A percentile compares a stretch with the other conserved stretches of the same genome.
phyloP scores from a whole-genome alignment of 2,797 vertebrate genomes.

The Oreonectes daqikongensis region DNA sequence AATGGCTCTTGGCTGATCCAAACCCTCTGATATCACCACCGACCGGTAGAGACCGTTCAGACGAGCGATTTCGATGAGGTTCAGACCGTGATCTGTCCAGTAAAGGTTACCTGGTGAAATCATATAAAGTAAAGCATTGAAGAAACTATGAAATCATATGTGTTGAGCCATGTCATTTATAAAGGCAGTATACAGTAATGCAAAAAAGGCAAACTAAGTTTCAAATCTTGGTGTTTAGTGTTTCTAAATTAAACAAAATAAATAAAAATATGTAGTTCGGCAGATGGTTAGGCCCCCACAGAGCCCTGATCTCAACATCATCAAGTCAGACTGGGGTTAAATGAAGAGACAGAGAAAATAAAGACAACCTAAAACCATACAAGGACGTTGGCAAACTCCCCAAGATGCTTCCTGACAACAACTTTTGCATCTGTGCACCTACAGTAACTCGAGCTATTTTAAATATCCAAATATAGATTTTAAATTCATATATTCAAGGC shows the following conservation, averaged over 20 bases:
- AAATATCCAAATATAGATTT: too few species aligned
- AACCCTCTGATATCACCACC: constrained; percentile 90
- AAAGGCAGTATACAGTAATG: background rate
- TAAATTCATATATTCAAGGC: too few species aligned
- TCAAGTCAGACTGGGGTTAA: background rate
- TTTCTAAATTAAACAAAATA: background rate
- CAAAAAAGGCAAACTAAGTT: background rate
- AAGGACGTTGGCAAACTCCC: background rate
- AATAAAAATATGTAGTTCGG: background rate
- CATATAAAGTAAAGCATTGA: background rate
- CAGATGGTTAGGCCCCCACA: background rate
- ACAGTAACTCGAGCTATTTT: too few species aligned
- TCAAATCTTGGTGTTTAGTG: background rate
- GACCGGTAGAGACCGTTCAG: constrained; percentile 94
- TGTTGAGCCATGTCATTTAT: background rate
- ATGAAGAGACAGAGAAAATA: background rate
- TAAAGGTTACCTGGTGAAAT: constrained; percentile 88
- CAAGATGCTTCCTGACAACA: background rate
- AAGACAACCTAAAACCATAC: background rate
- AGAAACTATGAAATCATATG: too few species aligned
- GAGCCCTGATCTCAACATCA: background rate
- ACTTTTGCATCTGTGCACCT: background rate
- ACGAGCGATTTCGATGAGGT: constrained; percentile 93
- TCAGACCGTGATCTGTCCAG: constrained; percentile 97
- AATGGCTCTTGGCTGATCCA: constrained; percentile 94